These are phyloP conservation scores for Lasius fuliginosus DNA, from an alignment of 2,888 invertebrate genomes.

Conservation along the genomic window DNA sequence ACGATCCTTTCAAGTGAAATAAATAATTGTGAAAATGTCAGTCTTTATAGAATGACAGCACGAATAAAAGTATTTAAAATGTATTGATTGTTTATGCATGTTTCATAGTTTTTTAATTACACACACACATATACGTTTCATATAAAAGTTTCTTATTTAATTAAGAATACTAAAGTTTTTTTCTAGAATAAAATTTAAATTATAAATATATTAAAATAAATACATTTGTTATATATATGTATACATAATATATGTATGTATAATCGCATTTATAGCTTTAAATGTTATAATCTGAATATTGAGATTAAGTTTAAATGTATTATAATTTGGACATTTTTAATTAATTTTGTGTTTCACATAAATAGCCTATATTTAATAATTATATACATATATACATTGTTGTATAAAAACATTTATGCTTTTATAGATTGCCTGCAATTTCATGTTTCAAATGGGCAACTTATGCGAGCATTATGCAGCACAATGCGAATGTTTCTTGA, in stretches of 20 bases:
- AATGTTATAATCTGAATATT: not conserved
- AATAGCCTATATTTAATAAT: not conserved
- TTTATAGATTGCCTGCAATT: not conserved
- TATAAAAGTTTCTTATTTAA: not conserved
- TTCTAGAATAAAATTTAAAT: not conserved
- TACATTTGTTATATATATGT: not conserved
- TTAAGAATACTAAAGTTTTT: not conserved
- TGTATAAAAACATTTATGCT: not conserved
- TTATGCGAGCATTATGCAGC: slow-evolving; percentile 18
- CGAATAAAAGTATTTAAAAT: slow-evolving; percentile 3
- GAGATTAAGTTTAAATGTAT: not conserved
- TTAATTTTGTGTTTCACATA: not conserved
- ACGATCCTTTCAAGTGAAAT: not conserved
- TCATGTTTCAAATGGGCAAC: not conserved
- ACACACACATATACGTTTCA: not conserved
- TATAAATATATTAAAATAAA: not conserved
- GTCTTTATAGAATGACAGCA: not conserved
- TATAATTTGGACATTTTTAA: not conserved
- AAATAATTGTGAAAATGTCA: slow-evolving; percentile 1
- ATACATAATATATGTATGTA: not conserved
- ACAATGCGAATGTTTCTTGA: slow-evolving; percentile 17
- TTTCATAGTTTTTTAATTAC: not conserved
- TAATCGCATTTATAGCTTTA: not conserved
- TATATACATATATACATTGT: not conserved
- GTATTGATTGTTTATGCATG: not conserved